These are phyloP conservation scores for Leptopilina syphax DNA, from an alignment of 2,888 invertebrate genomes.

Conservation along the genomic window DNA sequence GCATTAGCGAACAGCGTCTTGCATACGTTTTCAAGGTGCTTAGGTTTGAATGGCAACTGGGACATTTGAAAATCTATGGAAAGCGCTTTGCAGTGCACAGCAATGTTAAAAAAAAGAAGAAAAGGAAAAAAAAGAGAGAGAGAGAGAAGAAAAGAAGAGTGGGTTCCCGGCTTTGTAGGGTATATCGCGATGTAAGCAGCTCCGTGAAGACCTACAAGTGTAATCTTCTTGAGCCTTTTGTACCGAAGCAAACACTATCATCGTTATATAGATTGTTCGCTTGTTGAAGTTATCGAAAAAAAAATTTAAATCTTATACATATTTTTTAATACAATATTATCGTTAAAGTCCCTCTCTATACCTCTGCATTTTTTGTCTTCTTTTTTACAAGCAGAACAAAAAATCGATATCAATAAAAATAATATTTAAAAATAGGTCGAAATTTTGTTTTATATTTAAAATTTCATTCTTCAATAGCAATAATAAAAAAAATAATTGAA, in stretches of 20 bases:
- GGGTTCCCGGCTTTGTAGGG: slow-evolving; percentile 41
- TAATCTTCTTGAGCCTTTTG: slow-evolving; percentile 61
- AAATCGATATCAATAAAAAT: no score
- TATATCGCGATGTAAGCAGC: slow-evolving; percentile 58
- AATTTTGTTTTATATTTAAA: no score
- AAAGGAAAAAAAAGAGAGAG: slow-evolving; percentile 28
- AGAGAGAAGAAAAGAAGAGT: slow-evolving; percentile 34
- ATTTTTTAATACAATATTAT: no score
- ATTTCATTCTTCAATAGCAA: no score
- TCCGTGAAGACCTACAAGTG: slow-evolving; percentile 63
- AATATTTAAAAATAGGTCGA: no score
- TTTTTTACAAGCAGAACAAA: no score
- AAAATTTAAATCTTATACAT: no score
- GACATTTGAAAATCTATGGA: slow-evolving; percentile 21
- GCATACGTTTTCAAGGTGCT: slow-evolving; percentile 15
- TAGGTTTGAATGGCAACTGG: slow-evolving; percentile 21
- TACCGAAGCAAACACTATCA: slow-evolving; percentile 52
- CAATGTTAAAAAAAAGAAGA: slow-evolving; percentile 51
- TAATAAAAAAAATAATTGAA: background rate
- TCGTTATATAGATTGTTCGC: slow-evolving; percentile 27
- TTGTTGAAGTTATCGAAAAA: background rate
- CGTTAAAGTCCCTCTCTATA: no score
- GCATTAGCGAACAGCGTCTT: slow-evolving; percentile 43
- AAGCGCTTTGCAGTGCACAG: slow-evolving; percentile 46
- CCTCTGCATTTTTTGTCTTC: no score